A percentile compares a stretch with the other conserved stretches of the same genome.
Evolutionary conservation across 2,888 invertebrate species (phyloP).

Genomic region (Platycheirus albimanus): DNA sequence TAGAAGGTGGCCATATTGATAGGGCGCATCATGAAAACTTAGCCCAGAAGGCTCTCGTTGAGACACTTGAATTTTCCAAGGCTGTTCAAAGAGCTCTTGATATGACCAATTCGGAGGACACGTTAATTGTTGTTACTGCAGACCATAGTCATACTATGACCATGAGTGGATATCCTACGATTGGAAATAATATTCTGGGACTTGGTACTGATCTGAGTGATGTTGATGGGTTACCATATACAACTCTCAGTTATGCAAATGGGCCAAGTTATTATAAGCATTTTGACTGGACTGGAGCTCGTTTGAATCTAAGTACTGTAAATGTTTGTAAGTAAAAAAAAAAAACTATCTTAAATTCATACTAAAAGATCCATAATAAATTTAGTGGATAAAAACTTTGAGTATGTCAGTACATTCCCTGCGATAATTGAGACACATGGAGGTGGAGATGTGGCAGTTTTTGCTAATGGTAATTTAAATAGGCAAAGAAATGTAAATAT

Average conservation of each 20-base stretch:
- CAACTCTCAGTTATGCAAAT: constrained; percentile 89
- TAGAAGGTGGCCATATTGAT: constrained; percentile 89
- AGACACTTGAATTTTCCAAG: constrained; percentile 89
- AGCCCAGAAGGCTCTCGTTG: constrained; percentile 88
- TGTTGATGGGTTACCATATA: constrained; percentile 83
- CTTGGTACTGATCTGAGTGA: constrained; percentile 82
- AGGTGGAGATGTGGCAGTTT: constrained; percentile 14
- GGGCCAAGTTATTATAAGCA: constrained; percentile 84
- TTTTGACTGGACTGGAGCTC: constrained; percentile 71
- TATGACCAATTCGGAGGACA: constrained; percentile 87
- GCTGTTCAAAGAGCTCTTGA: constrained; percentile 86
- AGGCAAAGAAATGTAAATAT: not conserved
- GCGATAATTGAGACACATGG: constrained; percentile 1
- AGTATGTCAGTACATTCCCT: constrained; percentile 13
- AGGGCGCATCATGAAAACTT: constrained; percentile 88
- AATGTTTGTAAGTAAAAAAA: constrained; percentile 69
- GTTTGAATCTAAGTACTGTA: constrained; percentile 28
- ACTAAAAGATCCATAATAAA: too few species aligned
- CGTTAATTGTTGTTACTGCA: constrained; percentile 90
- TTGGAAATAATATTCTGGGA: constrained; percentile 83
- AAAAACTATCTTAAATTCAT: too few species aligned
- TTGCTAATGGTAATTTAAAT: not conserved
- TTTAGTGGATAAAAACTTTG: constrained; percentile 22
- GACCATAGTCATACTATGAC: constrained; percentile 91
- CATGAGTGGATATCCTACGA: constrained; percentile 88